These are phyloP conservation scores for Pseudoips prasinana DNA, from an alignment of 2,888 invertebrate genomes.

Conservation along the genomic window DNA sequence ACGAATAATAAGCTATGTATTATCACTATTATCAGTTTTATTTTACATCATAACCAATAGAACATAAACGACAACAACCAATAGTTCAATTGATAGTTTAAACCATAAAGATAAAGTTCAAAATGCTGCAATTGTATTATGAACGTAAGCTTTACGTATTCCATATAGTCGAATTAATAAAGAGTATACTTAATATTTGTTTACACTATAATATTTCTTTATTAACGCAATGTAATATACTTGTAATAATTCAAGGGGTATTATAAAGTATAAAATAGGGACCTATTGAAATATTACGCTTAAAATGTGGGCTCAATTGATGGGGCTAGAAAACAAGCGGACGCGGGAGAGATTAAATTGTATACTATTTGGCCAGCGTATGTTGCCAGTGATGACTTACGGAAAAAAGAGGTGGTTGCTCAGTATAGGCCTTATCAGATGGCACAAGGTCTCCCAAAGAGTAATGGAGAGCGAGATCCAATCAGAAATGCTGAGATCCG, in stretches of 20 bases:
- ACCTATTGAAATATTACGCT: conserved; percentile 60
- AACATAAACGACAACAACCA: too few relatives aligned
- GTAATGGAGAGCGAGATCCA: too few relatives aligned
- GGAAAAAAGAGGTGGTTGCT: too few relatives aligned
- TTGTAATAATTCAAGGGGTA: conserved; percentile 73
- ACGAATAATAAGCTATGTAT: conserved; percentile 9
- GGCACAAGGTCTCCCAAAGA: too few relatives aligned
- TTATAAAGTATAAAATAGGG: conserved; percentile 48
- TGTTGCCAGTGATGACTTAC: too few relatives aligned
- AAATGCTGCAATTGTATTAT: neutral
- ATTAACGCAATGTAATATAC: conserved; percentile 65
- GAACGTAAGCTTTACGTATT: too few relatives aligned
- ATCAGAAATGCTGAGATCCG: too few relatives aligned
- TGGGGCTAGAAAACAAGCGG: conserved; percentile 13
- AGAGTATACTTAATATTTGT: conserved; percentile 28
- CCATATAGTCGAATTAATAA: too few relatives aligned
- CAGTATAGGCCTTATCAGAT: too few relatives aligned
- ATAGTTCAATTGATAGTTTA: too few relatives aligned
- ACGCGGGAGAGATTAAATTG: neutral
- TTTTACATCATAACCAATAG: neutral
- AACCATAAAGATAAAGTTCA: neutral
- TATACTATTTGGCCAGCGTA: too few relatives aligned
- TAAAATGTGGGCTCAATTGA: conserved; percentile 52
- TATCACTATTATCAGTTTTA: conserved; percentile 15
- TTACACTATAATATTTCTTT: conserved; percentile 66